Percentiles rank a stretch among this genome's conserved stretches.
phyloP scores from a whole-genome alignment of 2,113 vertebrate genomes.

The Syrrhaptes paradoxus region DNA sequence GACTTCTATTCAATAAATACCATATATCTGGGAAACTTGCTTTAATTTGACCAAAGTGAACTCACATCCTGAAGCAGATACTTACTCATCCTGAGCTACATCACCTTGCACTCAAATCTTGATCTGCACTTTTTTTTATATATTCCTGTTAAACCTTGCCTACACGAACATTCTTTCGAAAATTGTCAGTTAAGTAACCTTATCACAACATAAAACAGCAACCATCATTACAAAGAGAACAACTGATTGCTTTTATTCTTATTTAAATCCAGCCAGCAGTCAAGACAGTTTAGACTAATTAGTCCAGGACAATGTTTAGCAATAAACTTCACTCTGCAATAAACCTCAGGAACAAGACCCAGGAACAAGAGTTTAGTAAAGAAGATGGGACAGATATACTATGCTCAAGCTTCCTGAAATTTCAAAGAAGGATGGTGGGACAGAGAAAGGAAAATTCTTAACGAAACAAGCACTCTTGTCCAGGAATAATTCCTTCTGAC shows the following conservation, averaged over 20 bases:
- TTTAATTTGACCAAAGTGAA: background rate
- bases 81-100: background rate
- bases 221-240: background rate
- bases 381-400: slow-evolving; percentile 4
- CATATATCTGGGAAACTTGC: background rate
- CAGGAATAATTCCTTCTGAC: slow-evolving; percentile 70
- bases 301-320: slow-evolving; percentile 27
- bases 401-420: background rate
- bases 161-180: background rate
- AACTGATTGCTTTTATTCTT: background rate
- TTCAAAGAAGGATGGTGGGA: background rate
- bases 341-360: background rate
- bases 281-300: background rate
- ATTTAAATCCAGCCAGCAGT: background rate
- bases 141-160: background rate
- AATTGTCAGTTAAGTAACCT: background rate
- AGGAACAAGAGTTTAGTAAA: background rate
- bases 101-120: background rate
- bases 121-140: background rate
- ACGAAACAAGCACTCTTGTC: slow-evolving; percentile 60
- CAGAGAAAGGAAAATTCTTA: background rate
- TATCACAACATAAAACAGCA: background rate
- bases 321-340: background rate
- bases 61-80: background rate
- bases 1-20: background rate